phyloP scores from a whole-genome alignment of 2,797 vertebrate genomes.

The Tangara arthus region DNA sequence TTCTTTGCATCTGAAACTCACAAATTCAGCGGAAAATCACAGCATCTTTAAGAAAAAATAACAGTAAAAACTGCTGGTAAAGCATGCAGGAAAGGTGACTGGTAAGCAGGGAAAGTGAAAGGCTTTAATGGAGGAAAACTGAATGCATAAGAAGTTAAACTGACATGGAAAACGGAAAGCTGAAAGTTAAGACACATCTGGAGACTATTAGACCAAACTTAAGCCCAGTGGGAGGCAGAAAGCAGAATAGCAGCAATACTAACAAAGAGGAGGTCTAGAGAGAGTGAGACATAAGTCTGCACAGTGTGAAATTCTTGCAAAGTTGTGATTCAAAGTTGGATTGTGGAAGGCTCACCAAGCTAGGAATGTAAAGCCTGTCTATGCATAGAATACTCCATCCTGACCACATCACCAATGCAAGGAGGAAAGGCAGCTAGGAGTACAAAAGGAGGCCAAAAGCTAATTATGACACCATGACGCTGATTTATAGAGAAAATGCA shows the following conservation, averaged over 20 bases:
- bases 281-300: not conserved
- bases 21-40: not conserved
- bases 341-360: not conserved
- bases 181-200: slow-evolving; percentile 47
- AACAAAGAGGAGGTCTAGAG: slow-evolving; percentile 4
- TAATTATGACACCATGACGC: not conserved
- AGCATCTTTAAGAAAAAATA: not conserved
- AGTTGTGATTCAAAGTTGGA: not conserved
- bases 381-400: not conserved
- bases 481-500: not conserved
- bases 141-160: not conserved
- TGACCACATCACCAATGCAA: not conserved
- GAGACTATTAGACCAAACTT: slow-evolving; percentile 44
- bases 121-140: not conserved
- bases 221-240: slow-evolving; percentile 38
- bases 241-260: slow-evolving; percentile 16
- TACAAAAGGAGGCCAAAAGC: not conserved
- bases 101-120: not conserved
- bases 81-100: not conserved
- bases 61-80: not conserved
- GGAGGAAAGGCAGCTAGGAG: not conserved
- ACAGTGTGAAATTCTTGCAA: not conserved
- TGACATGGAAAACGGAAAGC: not conserved
- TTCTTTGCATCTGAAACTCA: not conserved
- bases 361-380: not conserved